phyloP scores from a whole-genome alignment of 2,888 invertebrate species.

The Himalopsyche japonica region DNA sequence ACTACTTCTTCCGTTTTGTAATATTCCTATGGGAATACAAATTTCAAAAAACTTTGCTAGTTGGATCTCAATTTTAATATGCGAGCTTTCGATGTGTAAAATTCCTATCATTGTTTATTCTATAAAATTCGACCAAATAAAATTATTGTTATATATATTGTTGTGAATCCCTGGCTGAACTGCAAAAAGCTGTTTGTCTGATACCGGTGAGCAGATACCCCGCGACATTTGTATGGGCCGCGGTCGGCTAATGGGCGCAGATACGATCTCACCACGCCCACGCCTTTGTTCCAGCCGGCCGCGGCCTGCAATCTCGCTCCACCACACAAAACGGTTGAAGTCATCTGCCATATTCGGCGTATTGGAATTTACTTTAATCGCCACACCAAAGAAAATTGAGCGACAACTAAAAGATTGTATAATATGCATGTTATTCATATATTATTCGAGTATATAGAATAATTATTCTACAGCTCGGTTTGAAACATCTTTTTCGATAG shows the following conservation, averaged over 20 bases:
- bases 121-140: too few species aligned
- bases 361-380: not conserved
- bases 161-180: not conserved
- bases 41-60: too few species aligned
- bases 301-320: not conserved
- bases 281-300: not conserved
- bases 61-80: too few species aligned
- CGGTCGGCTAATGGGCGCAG: constrained; percentile 20
- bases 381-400: not conserved
- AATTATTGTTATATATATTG: too few species aligned
- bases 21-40: too few species aligned
- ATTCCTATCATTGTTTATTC: too few species aligned
- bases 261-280: constrained; percentile 17
- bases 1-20: too few species aligned
- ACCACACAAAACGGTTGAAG: not conserved
- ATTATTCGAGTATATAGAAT: too few species aligned
- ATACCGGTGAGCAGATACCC: constrained; percentile 10
- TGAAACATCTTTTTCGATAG: too few species aligned
- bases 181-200: not conserved
- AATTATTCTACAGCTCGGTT: too few species aligned
- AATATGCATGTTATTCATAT: too few species aligned
- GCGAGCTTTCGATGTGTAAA: too few species aligned
- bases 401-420: not conserved
- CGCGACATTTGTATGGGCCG: not conserved
- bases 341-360: not conserved